phyloP scores from a whole-genome alignment of 2,888 invertebrate genomes.

The Tachina fera region DNA sequence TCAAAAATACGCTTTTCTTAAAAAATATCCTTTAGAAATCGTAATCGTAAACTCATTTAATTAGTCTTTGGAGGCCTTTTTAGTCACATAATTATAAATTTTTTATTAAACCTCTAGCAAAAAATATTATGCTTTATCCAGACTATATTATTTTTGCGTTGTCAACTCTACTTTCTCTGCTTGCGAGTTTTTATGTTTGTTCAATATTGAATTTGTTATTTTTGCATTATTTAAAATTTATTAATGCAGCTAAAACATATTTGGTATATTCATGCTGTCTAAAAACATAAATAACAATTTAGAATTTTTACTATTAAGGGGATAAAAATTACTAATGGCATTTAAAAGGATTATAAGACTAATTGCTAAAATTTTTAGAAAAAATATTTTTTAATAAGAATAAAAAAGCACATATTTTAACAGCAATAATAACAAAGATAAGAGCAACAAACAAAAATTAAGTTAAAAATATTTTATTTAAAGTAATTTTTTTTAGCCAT shows the following conservation, averaged over 20 bases:
- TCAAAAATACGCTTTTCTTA: not conserved
- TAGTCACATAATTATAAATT: too few species aligned
- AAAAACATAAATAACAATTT: constrained; percentile 50
- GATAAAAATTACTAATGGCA: constrained; percentile 21
- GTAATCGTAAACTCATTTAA: not conserved
- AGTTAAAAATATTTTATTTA: too few species aligned
- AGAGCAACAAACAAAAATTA: not conserved
- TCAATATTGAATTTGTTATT: constrained; percentile 20
- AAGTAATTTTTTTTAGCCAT: too few species aligned
- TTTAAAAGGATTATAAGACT: constrained; percentile 43
- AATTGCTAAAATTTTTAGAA: constrained; percentile 17
- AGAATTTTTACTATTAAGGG: constrained; percentile 3
- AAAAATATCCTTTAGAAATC: not conserved
- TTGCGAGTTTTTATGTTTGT: not conserved
- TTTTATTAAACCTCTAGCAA: too few species aligned
- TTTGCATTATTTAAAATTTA: constrained; percentile 36
- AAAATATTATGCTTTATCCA: not conserved
- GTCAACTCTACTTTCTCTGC: not conserved
- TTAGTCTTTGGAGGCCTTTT: too few species aligned
- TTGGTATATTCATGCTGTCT: not conserved
- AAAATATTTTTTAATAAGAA: not conserved
- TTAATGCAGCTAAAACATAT: constrained; percentile 23
- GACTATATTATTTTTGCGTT: not conserved
- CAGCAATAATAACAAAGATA: not conserved
- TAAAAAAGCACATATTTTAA: not conserved